Evolutionary conservation across 2,797 vertebrate genomes (phyloP).

Genomic region (Buphagus erythrorhynchus): DNA sequence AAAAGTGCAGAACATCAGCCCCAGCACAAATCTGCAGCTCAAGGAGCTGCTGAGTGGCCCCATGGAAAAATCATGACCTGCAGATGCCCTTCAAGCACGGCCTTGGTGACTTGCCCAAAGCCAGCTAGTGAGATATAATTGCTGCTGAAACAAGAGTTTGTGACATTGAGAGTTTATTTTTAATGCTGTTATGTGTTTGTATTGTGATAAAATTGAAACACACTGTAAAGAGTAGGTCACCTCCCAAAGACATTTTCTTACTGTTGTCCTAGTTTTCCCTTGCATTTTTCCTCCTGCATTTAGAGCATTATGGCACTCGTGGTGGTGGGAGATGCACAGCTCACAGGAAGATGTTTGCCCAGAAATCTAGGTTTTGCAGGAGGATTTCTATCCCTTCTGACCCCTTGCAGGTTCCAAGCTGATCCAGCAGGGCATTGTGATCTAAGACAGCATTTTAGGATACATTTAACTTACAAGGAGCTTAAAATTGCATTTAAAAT

Average conservation of each 20-base stretch:
- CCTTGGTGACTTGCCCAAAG: neutral
- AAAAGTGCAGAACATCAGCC: neutral
- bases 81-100: neutral
- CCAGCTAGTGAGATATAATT: neutral
- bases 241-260: neutral
- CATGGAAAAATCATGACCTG: neutral
- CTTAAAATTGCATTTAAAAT: neutral
- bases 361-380: neutral
- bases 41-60: neutral
- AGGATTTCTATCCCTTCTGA: neutral
- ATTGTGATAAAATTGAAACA: slow-evolving; percentile 2
- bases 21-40: neutral
- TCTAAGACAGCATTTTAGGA: neutral
- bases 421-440: neutral
- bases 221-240: neutral
- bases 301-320: neutral
- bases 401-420: neutral
- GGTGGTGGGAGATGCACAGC: neutral
- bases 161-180: neutral
- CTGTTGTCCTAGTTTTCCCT: neutral
- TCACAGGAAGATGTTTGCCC: neutral
- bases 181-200: neutral
- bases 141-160: neutral
- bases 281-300: neutral
- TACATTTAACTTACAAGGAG: neutral